phyloP scores from a whole-genome alignment of 2,113 vertebrate species.

The Piprites chloris region DNA sequence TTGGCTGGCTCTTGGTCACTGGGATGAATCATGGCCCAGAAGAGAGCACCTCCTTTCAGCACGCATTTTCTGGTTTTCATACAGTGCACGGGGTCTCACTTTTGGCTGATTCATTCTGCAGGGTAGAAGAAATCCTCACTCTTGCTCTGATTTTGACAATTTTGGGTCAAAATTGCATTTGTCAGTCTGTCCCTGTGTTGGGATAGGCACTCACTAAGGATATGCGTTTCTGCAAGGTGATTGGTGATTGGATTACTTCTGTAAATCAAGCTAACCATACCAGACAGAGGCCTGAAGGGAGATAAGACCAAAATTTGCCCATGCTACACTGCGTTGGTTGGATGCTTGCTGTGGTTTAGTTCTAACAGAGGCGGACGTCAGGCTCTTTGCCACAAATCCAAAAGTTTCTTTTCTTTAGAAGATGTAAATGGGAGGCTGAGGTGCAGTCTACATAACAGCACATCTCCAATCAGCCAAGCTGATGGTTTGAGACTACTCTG shows the following conservation, averaged over 20 bases:
- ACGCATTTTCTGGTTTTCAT: background rate
- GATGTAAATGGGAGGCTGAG: background rate
- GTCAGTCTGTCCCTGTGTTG: background rate
- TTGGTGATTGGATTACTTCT: background rate
- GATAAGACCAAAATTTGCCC: background rate
- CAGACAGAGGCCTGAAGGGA: background rate
- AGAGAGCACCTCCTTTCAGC: conserved; percentile 3
- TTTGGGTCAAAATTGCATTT: background rate
- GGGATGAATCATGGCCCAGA: conserved; percentile 23
- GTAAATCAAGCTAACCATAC: background rate
- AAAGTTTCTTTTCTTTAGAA: background rate
- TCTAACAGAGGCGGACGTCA: rapidly evolving
- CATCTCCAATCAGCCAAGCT: background rate
- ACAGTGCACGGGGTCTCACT: background rate
- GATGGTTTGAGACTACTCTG: background rate
- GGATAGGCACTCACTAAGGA: background rate
- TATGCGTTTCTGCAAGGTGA: background rate
- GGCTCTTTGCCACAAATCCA: background rate
- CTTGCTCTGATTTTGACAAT: background rate
- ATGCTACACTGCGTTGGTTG: rapidly evolving
- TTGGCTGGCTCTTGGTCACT: conserved; percentile 14
- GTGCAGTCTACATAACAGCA: background rate
- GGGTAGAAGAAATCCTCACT: background rate
- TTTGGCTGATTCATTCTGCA: background rate
- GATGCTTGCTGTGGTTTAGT: background rate